Base-by-base conservation (phyloP, 2,797 vertebrate genomes). In the Siniperca obscura region DNA sequence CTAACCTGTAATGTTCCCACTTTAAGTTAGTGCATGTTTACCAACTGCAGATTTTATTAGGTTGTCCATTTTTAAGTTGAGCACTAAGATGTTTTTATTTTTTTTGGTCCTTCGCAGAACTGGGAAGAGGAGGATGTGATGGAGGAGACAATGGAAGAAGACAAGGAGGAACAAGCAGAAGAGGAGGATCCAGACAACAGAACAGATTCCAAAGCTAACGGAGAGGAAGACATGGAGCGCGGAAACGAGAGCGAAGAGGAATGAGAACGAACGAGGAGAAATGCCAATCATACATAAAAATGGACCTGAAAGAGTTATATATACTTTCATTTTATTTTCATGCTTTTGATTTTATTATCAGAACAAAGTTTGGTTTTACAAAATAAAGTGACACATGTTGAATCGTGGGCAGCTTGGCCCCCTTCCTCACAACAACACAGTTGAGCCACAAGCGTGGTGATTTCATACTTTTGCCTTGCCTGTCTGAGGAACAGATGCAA, bases 221-320 rank as follows among this genome's bases (percentile, higher is more conserved):
- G 98, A 12, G 98, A 99, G 84, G 99, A 98, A 55, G 98, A 99
- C 87, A 95, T 97, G 94, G 98, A 99, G 80, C 96, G 96, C 19
- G 98, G 95, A 80, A 98, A 98, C 3, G 98, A 98, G 94, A 99
- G 98, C 42, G 98, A 99, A 94, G 98, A 99, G 90, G 98, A 99
- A 91, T 98, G 95, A 96, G 81, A 73, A 34, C 78, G 74, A 77
- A 78, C 22, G 52, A 84, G 55, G 72, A 76, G 59, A 74, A 69
- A 83, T 27, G 34, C 78, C 79, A 87, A 76, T 74, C 67, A 46
- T 40, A 82, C 70, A 78, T 36, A 70, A 90, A 90, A 89, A 92
- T 78, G 92, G 93, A 95, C 93, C 82, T 90, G 84, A 94, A 90
- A 94, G 91, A 94, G 94, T 95, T 95, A 94, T 95, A 94, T 95